Evolutionary conservation across 1,140 invertebrate species (phyloP).

Genomic region (Eueides isabella): DNA sequence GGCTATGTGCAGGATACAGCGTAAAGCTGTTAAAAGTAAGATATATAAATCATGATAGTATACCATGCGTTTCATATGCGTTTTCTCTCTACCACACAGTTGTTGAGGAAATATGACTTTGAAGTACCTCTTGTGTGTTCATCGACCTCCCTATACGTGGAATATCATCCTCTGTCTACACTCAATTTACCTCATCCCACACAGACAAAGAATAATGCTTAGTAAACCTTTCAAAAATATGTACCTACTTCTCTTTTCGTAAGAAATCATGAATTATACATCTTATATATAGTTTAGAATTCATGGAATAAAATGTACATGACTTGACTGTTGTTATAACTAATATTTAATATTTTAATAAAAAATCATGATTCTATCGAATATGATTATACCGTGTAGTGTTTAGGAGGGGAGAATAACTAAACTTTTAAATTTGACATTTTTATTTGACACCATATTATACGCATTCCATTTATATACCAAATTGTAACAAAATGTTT

Average conservation of each 20-base stretch:
- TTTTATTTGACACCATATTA: constrained; percentile 78
- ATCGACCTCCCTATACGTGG: constrained; percentile 23
- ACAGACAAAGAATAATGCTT: constrained; percentile 3
- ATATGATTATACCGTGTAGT: neutral
- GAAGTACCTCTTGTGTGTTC: constrained; percentile 23
- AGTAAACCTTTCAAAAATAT: neutral
- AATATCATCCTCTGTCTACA: constrained; percentile 19
- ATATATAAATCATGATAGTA: neutral
- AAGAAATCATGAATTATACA: neutral
- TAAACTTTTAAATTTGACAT: constrained; percentile 53
- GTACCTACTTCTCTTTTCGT: neutral
- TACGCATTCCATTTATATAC: constrained; percentile 75
- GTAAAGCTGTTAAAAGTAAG: no score
- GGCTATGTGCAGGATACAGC: no score
- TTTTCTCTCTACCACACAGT: constrained; percentile 7
- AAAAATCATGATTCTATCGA: no score
- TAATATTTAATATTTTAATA: no score
- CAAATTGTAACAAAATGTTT: constrained; percentile 81
- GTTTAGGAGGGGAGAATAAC: neutral
- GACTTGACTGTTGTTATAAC: neutral
- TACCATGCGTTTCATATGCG: neutral
- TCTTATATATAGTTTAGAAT: neutral
- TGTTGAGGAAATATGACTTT: constrained; percentile 26
- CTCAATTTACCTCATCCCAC: constrained; percentile 20
- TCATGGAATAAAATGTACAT: neutral